Base-by-base conservation (phyloP, 1,140 invertebrate species). In the Drosophila bifasciata region DNA sequence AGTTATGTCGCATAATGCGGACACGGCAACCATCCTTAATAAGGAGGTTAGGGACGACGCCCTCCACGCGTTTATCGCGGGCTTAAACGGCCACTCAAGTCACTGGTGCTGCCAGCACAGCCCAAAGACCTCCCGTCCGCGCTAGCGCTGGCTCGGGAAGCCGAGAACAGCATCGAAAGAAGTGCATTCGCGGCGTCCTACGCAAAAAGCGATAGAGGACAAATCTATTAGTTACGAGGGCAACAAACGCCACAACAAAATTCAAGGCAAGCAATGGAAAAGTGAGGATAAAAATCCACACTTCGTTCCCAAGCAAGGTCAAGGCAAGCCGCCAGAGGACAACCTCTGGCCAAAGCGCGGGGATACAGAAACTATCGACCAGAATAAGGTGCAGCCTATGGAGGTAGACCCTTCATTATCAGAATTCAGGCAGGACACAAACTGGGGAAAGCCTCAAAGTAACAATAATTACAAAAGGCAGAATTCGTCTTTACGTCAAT, bases 1-100 rank as follows among this genome's bases (percentile, higher is more conserved):
- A 11, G 43, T 70, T 9, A 66, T 71, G 51, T 36, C 48, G 1
- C 36, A 49, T 8, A 56, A 56, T 21, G 23, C 53, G 19, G 66
- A 56, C 2, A 16, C 59, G 49, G 57, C 70, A 8, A 17, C 56
- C 36, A 16, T 43, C 16, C n/a, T 49, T 15, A 59, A 46, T 5
- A 23, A 32, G 32, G 46, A 62, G 28, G 36, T 32, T 21, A 46
- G 52, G 9, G 17, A 41, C 16, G 46, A 51, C 16, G 44, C 44
- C 6, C 17, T 45, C 3, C 40, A 55, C 19, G 40, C 40, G 8
- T 55, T 55, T n/a, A 25, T 43, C 11, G 23, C 39, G 21, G 52
- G 3, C 43, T 55, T 16, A 44, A 43, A 5, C 28, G 43, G 16
- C 23, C 40, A 3, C 17, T 43, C 9, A 56, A 46, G 17, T 39